Evolutionary conservation across 2,797 vertebrate genomes (phyloP), one percentile per base, ranked within the genome.

Genomic region (Catostomus latipinnis): DNA sequence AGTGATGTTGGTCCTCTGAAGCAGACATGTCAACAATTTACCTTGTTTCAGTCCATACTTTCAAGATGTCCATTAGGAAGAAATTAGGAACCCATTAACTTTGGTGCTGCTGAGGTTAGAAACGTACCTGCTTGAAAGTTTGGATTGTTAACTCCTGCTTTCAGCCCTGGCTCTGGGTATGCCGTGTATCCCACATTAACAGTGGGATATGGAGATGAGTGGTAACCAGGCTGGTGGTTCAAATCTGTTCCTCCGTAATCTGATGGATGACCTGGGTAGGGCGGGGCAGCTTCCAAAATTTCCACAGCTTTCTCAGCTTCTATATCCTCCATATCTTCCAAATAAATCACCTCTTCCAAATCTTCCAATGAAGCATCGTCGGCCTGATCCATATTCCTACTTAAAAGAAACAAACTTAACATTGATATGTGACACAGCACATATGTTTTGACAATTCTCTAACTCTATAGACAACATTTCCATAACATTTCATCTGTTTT

Each of bases 241-340:
- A 45, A 6, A 54, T 5, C 45, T 11, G 45, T 14, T n/a, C 69
- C 79, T 0, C 80, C 84, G 4, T 91, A 87, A 80, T 76, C 76
- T 6, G 84, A 0, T 6, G 89, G 91, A 6, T 78, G 88, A 5
- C 88, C 91, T 0, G 91, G 87, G 63, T 92, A 92, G 0, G 91
- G 90, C 14, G 91, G 90, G n/a, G 89, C 87, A 3, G 83, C 0
- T 0, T 88, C 89, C 4, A 81, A 60, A 45, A 78, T 60, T 6
- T 63, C 83, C 48, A 81, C 34, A 34, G 34, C 34, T 34, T 34
- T 34, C 34, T 34, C 34, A 34, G 34, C 34, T 34, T 34, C 34
- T 34, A 34, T 34, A 52, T 61, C 67, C 2, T 63, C 61, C 34
- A 54, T 65, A 22, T 78, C 57, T 18, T 77, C 75, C 56, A 71